Conservation (phyloP, 2,797 vertebrate genomes). For the Coccyzus lansbergi region DNA sequence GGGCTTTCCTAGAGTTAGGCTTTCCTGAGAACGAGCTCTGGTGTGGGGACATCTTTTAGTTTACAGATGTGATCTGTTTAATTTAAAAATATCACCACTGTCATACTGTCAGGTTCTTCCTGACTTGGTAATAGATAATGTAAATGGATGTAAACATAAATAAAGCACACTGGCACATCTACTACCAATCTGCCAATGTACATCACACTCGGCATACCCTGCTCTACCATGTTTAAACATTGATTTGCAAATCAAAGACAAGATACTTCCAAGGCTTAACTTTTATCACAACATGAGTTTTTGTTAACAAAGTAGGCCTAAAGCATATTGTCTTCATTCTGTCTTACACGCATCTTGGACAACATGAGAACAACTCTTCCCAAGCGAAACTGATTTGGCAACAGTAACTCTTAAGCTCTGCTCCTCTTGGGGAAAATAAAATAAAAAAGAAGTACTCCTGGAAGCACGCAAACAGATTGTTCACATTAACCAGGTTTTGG, state of each 20-base stretch:
- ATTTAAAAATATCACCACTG: not conserved
- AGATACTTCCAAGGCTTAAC: not conserved
- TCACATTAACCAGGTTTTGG: not conserved
- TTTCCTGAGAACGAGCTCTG: not conserved
- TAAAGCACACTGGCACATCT: not conserved
- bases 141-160: not conserved
- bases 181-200: not conserved
- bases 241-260: not conserved
- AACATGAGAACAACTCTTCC: not conserved
- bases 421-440: not conserved
- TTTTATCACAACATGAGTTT: not conserved
- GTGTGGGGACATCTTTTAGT: not conserved
- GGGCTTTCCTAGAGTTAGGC: not conserved
- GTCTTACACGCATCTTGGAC: not conserved
- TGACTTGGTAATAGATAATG: not conserved
- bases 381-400: not conserved
- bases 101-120: not conserved
- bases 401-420: not conserved
- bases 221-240: not conserved
- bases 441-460: no score
- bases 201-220: rapidly evolving
- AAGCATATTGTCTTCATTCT: not conserved
- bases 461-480: not conserved
- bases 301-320: not conserved
- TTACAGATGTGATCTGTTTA: not conserved